A percentile compares a stretch with the other conserved stretches of the same genome.
Evolutionary conservation across 2,113 vertebrate genomes (phyloP).

Genomic region (Panthera uncia): DNA sequence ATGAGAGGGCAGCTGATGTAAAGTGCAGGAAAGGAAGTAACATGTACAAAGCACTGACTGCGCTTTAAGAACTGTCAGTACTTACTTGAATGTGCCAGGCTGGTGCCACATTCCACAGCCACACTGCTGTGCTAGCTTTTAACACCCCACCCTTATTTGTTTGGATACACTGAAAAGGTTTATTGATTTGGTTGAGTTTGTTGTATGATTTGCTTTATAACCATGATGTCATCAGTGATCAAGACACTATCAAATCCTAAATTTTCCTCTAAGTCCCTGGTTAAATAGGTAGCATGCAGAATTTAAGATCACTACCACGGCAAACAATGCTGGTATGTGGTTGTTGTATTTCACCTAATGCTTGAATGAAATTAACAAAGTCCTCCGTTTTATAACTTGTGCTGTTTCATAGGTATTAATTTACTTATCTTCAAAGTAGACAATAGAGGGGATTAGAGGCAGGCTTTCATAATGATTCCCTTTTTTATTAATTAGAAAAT

Average conservation of each 20-base stretch:
- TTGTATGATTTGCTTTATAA: slow-evolving; percentile 7
- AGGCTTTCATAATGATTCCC: slow-evolving; percentile 1
- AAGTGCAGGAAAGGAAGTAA: neutral
- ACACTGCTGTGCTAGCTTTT: neutral
- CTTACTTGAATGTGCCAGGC: neutral
- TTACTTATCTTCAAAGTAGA: neutral
- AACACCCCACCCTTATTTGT: neutral
- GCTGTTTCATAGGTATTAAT: neutral
- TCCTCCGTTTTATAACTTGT: neutral
- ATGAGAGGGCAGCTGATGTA: neutral
- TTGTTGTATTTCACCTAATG: neutral
- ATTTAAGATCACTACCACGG: neutral
- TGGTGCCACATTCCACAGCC: neutral
- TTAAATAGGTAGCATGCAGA: neutral
- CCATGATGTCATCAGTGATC: neutral
- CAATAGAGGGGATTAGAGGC: neutral
- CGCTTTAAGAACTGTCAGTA: neutral
- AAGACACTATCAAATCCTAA: neutral
- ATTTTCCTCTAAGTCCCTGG: neutral
- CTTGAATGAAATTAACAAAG: neutral
- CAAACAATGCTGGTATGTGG: neutral
- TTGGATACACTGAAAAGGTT: neutral
- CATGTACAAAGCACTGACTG: neutral
- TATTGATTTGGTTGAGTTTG: neutral
- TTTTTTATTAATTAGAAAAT: slow-evolving; percentile 6